phyloP scores from a whole-genome alignment of 1,140 invertebrate species.

The Maconellicoccus hirsutus region DNA sequence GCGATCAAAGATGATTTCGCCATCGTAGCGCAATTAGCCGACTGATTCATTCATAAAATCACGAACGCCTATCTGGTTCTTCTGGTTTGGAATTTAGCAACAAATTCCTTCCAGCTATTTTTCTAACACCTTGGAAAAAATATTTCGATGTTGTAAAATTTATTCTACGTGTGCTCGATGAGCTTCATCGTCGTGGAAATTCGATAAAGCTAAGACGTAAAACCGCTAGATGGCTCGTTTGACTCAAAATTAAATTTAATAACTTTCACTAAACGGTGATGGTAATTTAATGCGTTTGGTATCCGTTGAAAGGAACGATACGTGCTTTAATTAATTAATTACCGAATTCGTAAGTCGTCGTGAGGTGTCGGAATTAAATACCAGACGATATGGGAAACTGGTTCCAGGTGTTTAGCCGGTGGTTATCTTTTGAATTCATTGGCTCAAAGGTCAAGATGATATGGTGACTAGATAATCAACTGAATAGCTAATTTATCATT shows the following conservation, averaged over 20 bases:
- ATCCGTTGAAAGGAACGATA: background rate
- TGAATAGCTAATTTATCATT: no score
- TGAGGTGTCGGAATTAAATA: no score
- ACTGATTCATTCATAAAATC: conserved; percentile 9
- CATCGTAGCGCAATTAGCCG: background rate
- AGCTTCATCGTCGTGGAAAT: no score
- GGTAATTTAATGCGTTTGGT: background rate
- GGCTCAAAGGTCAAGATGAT: no score
- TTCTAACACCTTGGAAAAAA: background rate
- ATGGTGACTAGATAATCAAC: no score
- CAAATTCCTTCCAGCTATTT: conserved; percentile 1
- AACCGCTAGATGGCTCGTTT: background rate
- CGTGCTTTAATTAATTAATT: background rate
- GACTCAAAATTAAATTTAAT: background rate
- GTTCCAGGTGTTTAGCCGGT: no score
- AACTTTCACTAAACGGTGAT: background rate
- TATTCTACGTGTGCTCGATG: no score
- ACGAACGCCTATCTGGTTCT: background rate
- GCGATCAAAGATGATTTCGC: background rate
- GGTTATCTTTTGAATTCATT: no score
- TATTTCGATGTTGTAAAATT: background rate
- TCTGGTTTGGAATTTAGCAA: conserved; percentile 3
- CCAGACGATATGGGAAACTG: no score
- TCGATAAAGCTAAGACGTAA: no score
- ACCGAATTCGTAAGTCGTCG: no score